Evolutionary conservation across 2,888 invertebrate species (phyloP).

Genomic region (Chalcosyrphus nemorum): DNA sequence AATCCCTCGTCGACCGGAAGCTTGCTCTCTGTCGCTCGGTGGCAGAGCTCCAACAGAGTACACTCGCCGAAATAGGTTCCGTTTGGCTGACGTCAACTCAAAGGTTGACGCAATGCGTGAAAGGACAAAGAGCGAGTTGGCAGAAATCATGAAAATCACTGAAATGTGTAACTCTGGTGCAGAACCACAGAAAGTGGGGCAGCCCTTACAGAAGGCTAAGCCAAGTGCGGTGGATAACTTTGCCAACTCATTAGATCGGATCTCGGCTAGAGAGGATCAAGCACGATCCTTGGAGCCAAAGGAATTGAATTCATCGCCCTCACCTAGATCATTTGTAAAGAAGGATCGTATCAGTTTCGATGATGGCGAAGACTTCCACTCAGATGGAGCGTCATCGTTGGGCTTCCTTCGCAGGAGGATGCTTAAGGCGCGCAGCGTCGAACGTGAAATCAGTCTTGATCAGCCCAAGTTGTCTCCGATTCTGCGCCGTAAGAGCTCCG

Average conservation of each 20-base stretch:
- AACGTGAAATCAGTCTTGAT: slow-evolving; percentile 75
- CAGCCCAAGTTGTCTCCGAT: slow-evolving; percentile 77
- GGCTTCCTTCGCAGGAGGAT: slow-evolving; percentile 74
- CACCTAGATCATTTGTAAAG: slow-evolving; percentile 74
- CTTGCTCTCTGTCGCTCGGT: slow-evolving; percentile 33
- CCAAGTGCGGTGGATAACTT: slow-evolving; percentile 50
- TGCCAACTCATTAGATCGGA: slow-evolving; percentile 40
- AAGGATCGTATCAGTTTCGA: slow-evolving; percentile 74
- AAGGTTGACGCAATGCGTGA: slow-evolving; percentile 78
- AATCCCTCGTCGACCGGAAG: slow-evolving; percentile 58
- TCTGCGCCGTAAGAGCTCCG: slow-evolving; percentile 80
- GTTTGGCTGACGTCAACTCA: slow-evolving; percentile 77
- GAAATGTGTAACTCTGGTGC: slow-evolving; percentile 76
- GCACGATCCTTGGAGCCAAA: slow-evolving; percentile 41
- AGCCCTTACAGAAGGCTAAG: slow-evolving; percentile 14
- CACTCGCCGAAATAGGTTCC: slow-evolving; percentile 75
- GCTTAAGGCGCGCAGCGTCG: slow-evolving; percentile 76
- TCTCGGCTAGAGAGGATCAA: slow-evolving; percentile 31
- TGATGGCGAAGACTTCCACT: slow-evolving; percentile 58
- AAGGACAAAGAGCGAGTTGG: slow-evolving; percentile 80
- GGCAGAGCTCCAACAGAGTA: slow-evolving; percentile 49
- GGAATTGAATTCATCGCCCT: slow-evolving; percentile 70
- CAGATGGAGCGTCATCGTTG: slow-evolving; percentile 65
- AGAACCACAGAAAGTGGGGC: slow-evolving; percentile 21
- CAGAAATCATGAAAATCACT: slow-evolving; percentile 81